These are phyloP conservation scores for Protophormia terraenovae DNA, from an alignment of 2,888 invertebrate species.

Conservation along the genomic window DNA sequence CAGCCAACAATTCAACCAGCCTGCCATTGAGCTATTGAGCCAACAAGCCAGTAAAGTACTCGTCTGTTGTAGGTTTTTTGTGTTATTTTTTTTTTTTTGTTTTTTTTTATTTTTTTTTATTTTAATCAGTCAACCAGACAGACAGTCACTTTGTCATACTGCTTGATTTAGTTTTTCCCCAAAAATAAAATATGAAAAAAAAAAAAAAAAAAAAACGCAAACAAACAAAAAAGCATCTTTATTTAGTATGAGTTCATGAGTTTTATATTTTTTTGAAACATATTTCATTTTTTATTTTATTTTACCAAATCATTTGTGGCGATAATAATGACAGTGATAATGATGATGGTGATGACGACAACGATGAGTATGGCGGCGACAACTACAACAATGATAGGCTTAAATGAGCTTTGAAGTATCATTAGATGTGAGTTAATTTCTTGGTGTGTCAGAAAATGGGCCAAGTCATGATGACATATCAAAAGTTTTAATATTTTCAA, in stretches of 20 bases:
- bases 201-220: neutral
- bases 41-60: constrained; percentile 34
- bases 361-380: constrained; percentile 9
- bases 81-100: too few relatives aligned
- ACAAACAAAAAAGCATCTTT: constrained; percentile 24
- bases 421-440: constrained; percentile 35
- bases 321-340: constrained; percentile 55
- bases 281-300: constrained; percentile 9
- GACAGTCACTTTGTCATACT: constrained; percentile 38
- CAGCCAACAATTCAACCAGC: neutral
- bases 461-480: neutral
- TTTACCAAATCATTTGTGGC: constrained; percentile 56
- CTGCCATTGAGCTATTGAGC: constrained; percentile 1
- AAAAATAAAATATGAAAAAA: neutral
- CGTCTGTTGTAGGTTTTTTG: too few relatives aligned
- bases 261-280: neutral
- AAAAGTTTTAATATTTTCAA: neutral
- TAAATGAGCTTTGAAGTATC: constrained; percentile 62
- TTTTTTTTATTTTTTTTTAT: neutral
- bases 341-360: constrained; percentile 47
- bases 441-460: neutral
- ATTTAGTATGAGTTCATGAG: neutral
- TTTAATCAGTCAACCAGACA: constrained; percentile 48
- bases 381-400: constrained; percentile 38
- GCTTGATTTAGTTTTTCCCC: constrained; percentile 41